Evolutionary conservation across 1,140 invertebrate species (phyloP).

Genomic region (Drosophila nasuta): DNA sequence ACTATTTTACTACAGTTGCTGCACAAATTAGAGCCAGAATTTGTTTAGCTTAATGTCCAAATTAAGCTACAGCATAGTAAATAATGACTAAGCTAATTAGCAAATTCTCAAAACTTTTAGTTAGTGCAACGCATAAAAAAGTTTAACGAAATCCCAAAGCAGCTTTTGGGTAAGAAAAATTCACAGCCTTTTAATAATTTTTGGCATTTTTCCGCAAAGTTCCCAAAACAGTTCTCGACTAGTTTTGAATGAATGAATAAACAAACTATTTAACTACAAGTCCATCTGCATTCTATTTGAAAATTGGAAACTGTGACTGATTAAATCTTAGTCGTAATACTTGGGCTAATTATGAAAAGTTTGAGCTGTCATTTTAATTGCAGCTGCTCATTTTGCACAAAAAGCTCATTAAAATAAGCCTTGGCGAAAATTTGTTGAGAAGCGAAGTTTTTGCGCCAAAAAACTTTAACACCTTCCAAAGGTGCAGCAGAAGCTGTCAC

Average conservation of each 20-base stretch:
- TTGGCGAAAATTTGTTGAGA: constrained; percentile 29
- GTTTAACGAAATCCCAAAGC: not conserved
- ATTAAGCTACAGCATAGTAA: constrained; percentile 25
- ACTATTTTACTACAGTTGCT: not conserved
- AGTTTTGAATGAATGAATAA: constrained; percentile 10
- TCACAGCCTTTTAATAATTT: constrained; percentile 7
- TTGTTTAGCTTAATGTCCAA: not conserved
- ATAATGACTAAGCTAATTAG: constrained; percentile 66
- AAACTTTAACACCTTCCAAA: constrained; percentile 68
- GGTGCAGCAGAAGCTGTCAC: constrained; percentile 46
- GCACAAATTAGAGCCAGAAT: not conserved
- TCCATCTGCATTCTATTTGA: constrained; percentile 3
- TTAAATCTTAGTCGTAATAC: constrained; percentile 4
- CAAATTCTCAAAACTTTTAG: constrained; percentile 23
- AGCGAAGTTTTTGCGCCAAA: constrained; percentile 36
- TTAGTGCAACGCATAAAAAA: not conserved
- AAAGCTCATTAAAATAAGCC: constrained; percentile 76
- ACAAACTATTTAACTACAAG: not conserved
- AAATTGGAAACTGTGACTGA: not conserved
- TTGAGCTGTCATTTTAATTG: constrained; percentile 41
- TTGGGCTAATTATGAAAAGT: constrained; percentile 68
- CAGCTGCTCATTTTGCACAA: constrained; percentile 42
- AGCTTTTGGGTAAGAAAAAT: not conserved
- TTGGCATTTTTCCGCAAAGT: not conserved
- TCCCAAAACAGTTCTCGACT: not conserved